A percentile compares a stretch with the other conserved stretches of the same genome.
Conservation (phyloP, 2,888 invertebrate species). For the Drosophila kambysellisi region DNA sequence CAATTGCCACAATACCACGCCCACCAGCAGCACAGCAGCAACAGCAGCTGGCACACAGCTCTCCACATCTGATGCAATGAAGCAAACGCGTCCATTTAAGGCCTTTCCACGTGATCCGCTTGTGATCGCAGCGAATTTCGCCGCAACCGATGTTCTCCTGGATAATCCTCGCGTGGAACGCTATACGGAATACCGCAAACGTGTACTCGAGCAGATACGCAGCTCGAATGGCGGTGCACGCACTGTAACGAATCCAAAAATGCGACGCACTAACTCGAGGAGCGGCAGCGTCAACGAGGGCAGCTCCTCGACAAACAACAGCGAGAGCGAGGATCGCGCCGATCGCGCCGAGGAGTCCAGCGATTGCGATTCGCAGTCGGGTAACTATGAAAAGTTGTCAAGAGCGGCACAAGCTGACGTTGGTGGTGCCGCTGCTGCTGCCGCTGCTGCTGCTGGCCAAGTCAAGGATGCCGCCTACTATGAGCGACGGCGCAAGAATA, state of each 20-base stretch:
- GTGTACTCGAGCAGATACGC: conserved; percentile 88
- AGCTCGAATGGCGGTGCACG: conserved; percentile 87
- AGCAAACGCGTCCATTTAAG: conserved; percentile 88
- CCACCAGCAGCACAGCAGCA: conserved; percentile 56
- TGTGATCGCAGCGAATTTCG: conserved; percentile 87
- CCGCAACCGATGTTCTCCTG: conserved; percentile 86
- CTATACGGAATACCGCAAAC: conserved; percentile 90
- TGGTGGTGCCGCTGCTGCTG: conserved; percentile 3
- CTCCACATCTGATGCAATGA: conserved; percentile 73
- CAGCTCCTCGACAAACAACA: conserved; percentile 79
- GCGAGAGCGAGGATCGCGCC: conserved; percentile 83
- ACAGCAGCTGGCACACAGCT: conserved; percentile 28
- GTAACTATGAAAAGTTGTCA: conserved; percentile 67
- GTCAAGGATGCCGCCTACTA: conserved; percentile 93
- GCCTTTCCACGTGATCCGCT: conserved; percentile 90
- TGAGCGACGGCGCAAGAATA: conserved; percentile 95
- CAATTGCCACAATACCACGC: conserved; percentile 26
- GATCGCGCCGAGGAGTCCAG: conserved; percentile 80
- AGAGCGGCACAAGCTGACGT: conserved; percentile 1
- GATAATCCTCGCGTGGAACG: conserved; percentile 88
- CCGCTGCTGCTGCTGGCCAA: conserved; percentile 48
- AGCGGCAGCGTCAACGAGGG: conserved; percentile 80
- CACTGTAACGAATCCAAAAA: conserved; percentile 89
- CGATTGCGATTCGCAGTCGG: conserved; percentile 82
- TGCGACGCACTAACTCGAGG: conserved; percentile 87